Percentiles rank a stretch among this genome's conserved stretches.
Conservation (phyloP, 2,113 vertebrate species). For the Pituophis catenifer region DNA sequence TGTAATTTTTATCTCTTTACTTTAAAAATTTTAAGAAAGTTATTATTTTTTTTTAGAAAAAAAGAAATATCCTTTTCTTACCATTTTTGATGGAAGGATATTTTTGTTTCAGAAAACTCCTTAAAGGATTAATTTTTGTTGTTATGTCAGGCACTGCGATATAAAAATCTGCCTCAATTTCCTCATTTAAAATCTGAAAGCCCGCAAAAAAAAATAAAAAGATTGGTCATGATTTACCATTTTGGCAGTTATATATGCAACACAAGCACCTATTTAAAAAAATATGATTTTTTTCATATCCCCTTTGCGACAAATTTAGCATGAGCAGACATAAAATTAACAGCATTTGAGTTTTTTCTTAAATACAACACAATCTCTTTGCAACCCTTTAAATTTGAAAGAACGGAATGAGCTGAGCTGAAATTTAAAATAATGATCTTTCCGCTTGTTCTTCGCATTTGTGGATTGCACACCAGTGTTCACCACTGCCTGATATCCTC, state of each 20-base stretch:
- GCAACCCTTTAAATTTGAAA: background rate
- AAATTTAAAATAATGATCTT: background rate
- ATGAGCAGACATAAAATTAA: background rate
- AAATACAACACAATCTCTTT: background rate
- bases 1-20: background rate
- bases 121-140: slow-evolving; percentile 77
- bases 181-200: slow-evolving; percentile 84
- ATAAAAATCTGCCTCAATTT: slow-evolving; percentile 86
- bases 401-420: background rate
- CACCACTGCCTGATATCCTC: too few species aligned
- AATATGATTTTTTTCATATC: background rate
- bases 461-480: too few species aligned
- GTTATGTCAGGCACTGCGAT: slow-evolving; percentile 84
- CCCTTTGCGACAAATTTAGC: background rate
- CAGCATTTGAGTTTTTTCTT: background rate
- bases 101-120: slow-evolving; percentile 81
- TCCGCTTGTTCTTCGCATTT: background rate
- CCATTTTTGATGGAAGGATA: slow-evolving; percentile 83
- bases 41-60: background rate
- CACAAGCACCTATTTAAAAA: background rate
- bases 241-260: background rate
- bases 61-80: slow-evolving; percentile 50
- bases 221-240: background rate
- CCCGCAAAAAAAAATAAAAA: background rate
- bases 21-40: background rate